Evolutionary conservation across 2,888 invertebrate species (phyloP).

Genomic region (Sinopyrophorus schimmeli): DNA sequence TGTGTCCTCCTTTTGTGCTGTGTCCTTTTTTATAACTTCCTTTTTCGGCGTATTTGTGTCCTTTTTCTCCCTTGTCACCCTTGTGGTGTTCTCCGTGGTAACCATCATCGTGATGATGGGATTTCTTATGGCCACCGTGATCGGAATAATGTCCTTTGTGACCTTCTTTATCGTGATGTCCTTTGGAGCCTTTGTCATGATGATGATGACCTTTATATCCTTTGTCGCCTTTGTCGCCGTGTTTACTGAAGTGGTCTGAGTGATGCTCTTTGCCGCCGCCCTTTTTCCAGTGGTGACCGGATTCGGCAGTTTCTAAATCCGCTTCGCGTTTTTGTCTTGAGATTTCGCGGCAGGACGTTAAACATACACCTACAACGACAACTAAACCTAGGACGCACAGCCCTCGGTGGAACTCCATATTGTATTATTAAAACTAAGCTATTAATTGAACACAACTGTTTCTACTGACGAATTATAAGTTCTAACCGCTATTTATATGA

Average conservation of each 20-base stretch:
- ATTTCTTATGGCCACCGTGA: conserved; percentile 64
- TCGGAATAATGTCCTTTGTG: conserved; percentile 68
- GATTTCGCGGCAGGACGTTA: conserved; percentile 59
- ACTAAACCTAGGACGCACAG: conserved; percentile 69
- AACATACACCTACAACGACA: conserved; percentile 54
- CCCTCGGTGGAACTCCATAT: conserved; percentile 60
- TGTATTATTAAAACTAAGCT: conserved; percentile 49
- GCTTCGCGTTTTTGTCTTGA: conserved; percentile 56
- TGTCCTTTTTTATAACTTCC: conserved; percentile 84
- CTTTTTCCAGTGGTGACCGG: conserved; percentile 55
- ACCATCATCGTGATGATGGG: conserved; percentile 65
- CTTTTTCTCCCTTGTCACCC: conserved; percentile 70
- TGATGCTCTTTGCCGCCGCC: conserved; percentile 63
- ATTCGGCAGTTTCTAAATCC: conserved; percentile 33
- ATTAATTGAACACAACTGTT: conserved; percentile 28
- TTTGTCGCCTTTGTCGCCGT: conserved; percentile 67
- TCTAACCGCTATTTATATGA: conserved; percentile 43
- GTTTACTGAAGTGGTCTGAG: conserved; percentile 60
- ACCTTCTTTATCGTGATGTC: conserved; percentile 69
- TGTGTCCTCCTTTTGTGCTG: conserved; percentile 83
- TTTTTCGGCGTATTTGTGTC: conserved; percentile 67
- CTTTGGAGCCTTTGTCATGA: conserved; percentile 65
- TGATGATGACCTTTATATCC: conserved; percentile 69
- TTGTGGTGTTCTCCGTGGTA: conserved; percentile 69
- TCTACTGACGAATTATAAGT: conserved; percentile 40